Conservation (phyloP, 2,113 vertebrate genomes). For the Orcinus orca region DNA sequence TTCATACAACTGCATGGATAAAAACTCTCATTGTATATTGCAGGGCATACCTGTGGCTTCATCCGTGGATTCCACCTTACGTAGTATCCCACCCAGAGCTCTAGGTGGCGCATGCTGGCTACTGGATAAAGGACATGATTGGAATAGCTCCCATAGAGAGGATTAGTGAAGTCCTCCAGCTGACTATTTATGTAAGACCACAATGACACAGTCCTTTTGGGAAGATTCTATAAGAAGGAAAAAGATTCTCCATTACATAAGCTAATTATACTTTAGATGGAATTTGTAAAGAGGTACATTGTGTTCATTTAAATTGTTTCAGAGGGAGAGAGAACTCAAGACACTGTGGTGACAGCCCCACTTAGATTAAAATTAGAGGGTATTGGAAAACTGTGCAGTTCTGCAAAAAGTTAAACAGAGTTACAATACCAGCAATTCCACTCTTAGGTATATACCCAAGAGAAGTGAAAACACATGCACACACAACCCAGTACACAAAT, state of each 20-base stretch:
- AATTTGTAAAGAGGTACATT: background rate
- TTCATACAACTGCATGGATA: background rate
- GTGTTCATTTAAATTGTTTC: background rate
- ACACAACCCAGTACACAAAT: background rate
- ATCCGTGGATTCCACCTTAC: conserved; percentile 98
- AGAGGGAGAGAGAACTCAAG: background rate
- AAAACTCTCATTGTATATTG: background rate
- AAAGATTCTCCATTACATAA: background rate
- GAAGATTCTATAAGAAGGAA: conserved; percentile 87
- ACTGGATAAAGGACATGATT: conserved; percentile 96
- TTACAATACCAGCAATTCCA: background rate
- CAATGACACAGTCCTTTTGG: conserved; percentile 91
- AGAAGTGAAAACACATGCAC: background rate
- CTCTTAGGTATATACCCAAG: background rate
- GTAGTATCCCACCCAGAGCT: conserved; percentile 98
- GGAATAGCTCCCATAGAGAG: conserved; percentile 94
- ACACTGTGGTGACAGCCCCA: background rate
- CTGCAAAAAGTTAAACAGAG: background rate
- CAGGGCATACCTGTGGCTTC: conserved; percentile 89
- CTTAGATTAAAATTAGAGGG: background rate
- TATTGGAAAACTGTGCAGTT: background rate
- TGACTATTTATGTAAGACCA: conserved; percentile 99
- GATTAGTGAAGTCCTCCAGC: conserved; percentile 96
- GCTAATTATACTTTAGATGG: background rate
- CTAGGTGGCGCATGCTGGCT: conserved; percentile 96